Conservation (phyloP, 64 coral and sea anemone species). For the Anthopleura sola region DNA sequence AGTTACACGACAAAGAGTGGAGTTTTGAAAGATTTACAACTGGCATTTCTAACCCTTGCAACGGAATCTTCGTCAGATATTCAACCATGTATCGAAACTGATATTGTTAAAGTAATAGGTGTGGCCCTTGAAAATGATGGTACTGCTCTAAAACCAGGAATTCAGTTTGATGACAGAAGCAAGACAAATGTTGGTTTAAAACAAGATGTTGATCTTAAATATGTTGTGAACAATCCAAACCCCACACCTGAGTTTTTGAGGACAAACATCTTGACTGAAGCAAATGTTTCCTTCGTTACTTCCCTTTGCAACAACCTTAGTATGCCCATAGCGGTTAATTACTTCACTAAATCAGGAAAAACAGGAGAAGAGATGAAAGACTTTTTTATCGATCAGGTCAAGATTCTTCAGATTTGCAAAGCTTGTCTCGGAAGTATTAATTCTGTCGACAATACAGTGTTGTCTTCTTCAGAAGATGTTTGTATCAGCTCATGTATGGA, state of each 20-base stretch:
- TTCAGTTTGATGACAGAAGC: constrained; percentile 12
- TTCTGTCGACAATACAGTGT: neutral
- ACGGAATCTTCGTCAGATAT: too few species aligned
- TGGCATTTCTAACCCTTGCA: too few species aligned
- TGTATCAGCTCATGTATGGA: too few species aligned
- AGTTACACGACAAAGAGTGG: constrained; percentile 52
- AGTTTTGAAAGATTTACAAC: constrained; percentile 28
- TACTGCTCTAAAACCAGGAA: constrained; percentile 38
- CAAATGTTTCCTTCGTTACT: constrained; percentile 44
- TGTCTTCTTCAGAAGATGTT: too few species aligned
- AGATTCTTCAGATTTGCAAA: neutral
- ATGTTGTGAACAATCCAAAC: too few species aligned
- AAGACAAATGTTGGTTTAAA: constrained; percentile 34
- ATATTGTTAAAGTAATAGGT: constrained; percentile 33
- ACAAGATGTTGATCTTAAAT: too few species aligned
- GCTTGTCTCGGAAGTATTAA: constrained; percentile 23
- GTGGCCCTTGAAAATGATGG: constrained; percentile 37
- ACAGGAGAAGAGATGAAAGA: neutral
- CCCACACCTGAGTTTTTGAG: constrained; percentile 28
- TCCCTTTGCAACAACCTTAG: neutral
- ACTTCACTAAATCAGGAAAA: neutral
- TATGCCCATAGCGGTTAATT: neutral
- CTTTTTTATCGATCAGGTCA: neutral
- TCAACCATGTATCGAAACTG: neutral
- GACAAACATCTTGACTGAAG: constrained; percentile 45